Conservation (phyloP, 2,888 invertebrate genomes). For the Patella caerulea region DNA sequence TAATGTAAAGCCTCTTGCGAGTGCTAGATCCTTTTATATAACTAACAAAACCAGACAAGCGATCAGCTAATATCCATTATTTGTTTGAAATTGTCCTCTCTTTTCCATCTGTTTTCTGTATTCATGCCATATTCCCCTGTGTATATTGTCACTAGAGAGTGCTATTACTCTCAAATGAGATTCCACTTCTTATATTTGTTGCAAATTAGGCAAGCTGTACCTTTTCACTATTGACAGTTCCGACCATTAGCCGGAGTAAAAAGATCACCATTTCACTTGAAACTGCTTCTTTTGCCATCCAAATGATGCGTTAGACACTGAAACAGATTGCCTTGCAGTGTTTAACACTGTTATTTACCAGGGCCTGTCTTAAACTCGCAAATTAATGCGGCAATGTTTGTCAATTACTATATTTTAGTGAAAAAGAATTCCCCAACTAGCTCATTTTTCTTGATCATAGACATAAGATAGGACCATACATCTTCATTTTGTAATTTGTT, state of each 20-base stretch:
- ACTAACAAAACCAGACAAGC: slow-evolving; percentile 25
- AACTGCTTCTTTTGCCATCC: slow-evolving; percentile 7
- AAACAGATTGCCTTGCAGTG: slow-evolving; percentile 11
- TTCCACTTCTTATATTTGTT: slow-evolving; percentile 23
- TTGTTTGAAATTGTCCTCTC: slow-evolving; percentile 16
- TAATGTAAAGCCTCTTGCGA: slow-evolving; percentile 17
- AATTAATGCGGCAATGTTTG: slow-evolving; percentile 12
- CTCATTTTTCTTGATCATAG: slow-evolving; percentile 13
- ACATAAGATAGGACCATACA: slow-evolving; percentile 10
- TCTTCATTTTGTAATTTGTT: slow-evolving; percentile 13
- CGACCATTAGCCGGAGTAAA: slow-evolving; percentile 18
- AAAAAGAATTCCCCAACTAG: slow-evolving; percentile 7
- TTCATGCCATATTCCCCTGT: slow-evolving; percentile 7
- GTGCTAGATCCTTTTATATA: slow-evolving; percentile 18
- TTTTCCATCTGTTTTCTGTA: slow-evolving; percentile 16
- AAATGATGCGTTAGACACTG: neutral
- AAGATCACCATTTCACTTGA: neutral
- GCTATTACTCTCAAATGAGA: slow-evolving; percentile 25
- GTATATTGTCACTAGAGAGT: slow-evolving; percentile 21
- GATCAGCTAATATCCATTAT: slow-evolving; percentile 23
- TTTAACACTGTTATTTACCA: slow-evolving; percentile 8
- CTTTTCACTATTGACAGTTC: slow-evolving; percentile 22
- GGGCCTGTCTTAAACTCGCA: neutral
- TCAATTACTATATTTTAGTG: slow-evolving; percentile 10
- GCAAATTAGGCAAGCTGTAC: slow-evolving; percentile 28